Conservation (phyloP, 2,113 vertebrate species). For the Dromaius novaehollandiae region DNA sequence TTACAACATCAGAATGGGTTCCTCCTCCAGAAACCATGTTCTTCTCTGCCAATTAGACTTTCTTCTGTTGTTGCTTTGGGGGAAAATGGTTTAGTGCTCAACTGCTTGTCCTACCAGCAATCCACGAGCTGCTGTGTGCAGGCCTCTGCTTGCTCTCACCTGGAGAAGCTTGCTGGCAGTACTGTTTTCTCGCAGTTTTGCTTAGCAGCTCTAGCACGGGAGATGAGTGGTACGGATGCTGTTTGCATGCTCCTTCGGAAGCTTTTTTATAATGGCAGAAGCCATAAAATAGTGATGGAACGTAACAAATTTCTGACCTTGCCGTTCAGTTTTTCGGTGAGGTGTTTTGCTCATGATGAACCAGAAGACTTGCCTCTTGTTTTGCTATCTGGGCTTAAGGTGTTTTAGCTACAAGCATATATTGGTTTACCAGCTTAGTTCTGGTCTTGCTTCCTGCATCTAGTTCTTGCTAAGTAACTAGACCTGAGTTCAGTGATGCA, state of each 20-base stretch:
- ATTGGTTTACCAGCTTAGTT: not conserved
- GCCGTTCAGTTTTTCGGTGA: not conserved
- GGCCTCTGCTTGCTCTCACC: not conserved
- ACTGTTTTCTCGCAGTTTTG: not conserved
- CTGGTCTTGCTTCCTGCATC: not conserved
- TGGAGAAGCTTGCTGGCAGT: not conserved
- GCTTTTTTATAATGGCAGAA: not conserved
- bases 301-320: not conserved
- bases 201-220: not conserved
- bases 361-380: not conserved
- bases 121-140: conserved; percentile 11
- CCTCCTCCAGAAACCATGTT: not conserved
- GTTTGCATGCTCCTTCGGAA: not conserved
- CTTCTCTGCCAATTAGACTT: not conserved
- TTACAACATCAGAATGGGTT: not conserved
- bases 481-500: not conserved
- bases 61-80: conserved; percentile 15
- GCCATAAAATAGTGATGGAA: not conserved
- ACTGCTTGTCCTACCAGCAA: conserved; percentile 48
- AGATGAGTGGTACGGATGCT: not conserved
- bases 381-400: not conserved
- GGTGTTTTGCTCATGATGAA: not conserved
- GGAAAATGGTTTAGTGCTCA: not conserved
- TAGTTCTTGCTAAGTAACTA: not conserved
- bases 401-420: not conserved